phyloP scores from a whole-genome alignment of 2,113 vertebrate species.

The Ciconia maguari region DNA sequence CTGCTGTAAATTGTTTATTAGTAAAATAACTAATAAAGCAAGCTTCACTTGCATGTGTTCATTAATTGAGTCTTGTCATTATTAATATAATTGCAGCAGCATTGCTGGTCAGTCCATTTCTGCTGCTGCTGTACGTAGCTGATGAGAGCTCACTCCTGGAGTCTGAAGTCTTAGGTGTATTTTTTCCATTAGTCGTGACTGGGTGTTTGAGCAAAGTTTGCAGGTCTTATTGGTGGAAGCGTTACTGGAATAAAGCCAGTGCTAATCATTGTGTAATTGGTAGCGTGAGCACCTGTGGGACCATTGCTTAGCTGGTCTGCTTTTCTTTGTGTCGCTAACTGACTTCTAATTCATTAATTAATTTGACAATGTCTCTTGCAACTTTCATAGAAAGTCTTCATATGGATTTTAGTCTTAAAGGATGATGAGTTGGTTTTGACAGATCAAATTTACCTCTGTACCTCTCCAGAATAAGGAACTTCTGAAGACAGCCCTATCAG shows the following conservation, averaged over 20 bases:
- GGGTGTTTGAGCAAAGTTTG: background rate
- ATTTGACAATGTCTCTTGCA: background rate
- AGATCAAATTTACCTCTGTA: background rate
- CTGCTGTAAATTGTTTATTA: background rate
- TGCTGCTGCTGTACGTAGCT: background rate
- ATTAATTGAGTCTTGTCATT: background rate
- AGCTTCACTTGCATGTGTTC: background rate
- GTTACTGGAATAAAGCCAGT: background rate
- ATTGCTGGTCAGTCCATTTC: background rate
- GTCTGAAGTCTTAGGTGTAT: background rate
- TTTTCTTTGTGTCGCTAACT: background rate
- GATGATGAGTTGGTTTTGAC: background rate
- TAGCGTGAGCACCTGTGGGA: background rate
- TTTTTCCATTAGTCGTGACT: background rate
- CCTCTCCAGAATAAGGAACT: background rate
- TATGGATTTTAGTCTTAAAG: background rate
- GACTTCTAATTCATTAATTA: background rate
- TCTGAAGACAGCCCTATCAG: background rate
- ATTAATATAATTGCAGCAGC: background rate
- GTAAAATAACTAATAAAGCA: background rate
- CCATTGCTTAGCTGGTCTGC: background rate
- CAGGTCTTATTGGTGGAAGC: background rate
- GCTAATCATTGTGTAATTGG: background rate
- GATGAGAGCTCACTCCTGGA: background rate
- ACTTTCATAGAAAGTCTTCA: background rate